Evolutionary conservation across 1,140 invertebrate genomes (phyloP).

Genomic region (Bilobella aurantiaca): DNA sequence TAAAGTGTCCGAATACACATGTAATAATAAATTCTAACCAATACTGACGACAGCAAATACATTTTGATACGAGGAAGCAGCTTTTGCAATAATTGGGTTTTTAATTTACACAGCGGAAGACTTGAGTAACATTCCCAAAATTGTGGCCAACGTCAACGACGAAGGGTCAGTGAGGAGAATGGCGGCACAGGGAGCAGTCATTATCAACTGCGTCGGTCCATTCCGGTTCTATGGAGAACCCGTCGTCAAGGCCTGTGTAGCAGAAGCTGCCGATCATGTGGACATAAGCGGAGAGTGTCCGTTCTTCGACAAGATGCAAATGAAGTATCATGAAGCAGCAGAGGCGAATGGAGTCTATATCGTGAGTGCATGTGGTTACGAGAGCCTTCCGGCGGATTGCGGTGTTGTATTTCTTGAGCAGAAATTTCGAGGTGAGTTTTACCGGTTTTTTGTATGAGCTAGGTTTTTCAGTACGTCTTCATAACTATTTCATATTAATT

Average conservation of each 20-base stretch:
- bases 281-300: conserved; percentile 47
- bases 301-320: conserved; percentile 75
- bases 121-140: conserved; percentile 59
- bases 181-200: conserved; percentile 57
- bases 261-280: conserved; percentile 62
- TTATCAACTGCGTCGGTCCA: conserved; percentile 81
- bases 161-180: too few relatives aligned
- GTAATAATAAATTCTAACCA: too few relatives aligned
- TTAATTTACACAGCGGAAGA: conserved; percentile 58
- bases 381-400: conserved; percentile 74
- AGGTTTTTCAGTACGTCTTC: too few relatives aligned
- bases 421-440: conserved; percentile 57
- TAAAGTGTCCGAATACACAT: background rate
- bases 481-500: too few relatives aligned
- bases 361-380: conserved; percentile 83
- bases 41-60: too few relatives aligned
- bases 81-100: too few relatives aligned
- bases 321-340: conserved; percentile 65
- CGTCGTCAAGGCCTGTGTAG: conserved; percentile 77
- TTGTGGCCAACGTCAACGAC: conserved; percentile 52
- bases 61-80: too few relatives aligned
- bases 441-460: too few relatives aligned
- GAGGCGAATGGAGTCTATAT: conserved; percentile 68
- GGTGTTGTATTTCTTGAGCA: conserved; percentile 63
- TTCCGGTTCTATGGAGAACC: conserved; percentile 78